Conservation (phyloP, 2,797 vertebrate species). For the Chiloscyllium punctatum region DNA sequence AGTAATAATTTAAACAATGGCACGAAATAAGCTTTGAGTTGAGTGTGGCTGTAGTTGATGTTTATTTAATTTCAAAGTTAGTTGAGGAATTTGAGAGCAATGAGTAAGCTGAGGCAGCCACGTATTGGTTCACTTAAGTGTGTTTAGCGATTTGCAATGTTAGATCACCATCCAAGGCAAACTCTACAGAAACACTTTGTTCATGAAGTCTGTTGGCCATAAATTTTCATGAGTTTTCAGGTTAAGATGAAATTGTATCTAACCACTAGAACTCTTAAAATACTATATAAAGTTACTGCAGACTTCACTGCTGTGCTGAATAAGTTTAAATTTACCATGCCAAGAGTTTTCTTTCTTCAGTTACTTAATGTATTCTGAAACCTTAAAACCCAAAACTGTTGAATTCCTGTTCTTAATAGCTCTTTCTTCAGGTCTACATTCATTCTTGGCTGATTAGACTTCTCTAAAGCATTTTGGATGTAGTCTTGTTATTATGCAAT, state of each 20-base stretch:
- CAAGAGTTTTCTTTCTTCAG: neutral
- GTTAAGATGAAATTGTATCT: neutral
- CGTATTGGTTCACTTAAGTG: neutral
- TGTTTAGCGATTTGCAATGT: neutral
- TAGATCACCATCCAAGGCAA: neutral
- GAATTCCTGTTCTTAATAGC: neutral
- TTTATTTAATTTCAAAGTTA: neutral
- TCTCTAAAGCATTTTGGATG: neutral
- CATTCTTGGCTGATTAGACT: neutral
- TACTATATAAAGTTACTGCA: neutral
- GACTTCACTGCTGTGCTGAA: neutral
- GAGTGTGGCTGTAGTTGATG: neutral
- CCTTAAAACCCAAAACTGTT: neutral
- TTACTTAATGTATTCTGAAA: neutral
- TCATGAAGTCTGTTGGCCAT: neutral
- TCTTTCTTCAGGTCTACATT: neutral
- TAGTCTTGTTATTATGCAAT: neutral
- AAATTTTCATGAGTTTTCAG: neutral
- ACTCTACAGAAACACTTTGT: neutral
- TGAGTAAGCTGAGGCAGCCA: neutral
- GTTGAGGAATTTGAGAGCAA: neutral
- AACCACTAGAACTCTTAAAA: neutral
- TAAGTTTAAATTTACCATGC: neutral
- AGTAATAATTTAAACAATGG: neutral
- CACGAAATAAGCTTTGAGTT: neutral